A percentile compares a stretch with the other conserved stretches of the same genome.
Conservation (phyloP, 2,797 vertebrate species). For the Crenichthys baileyi region DNA sequence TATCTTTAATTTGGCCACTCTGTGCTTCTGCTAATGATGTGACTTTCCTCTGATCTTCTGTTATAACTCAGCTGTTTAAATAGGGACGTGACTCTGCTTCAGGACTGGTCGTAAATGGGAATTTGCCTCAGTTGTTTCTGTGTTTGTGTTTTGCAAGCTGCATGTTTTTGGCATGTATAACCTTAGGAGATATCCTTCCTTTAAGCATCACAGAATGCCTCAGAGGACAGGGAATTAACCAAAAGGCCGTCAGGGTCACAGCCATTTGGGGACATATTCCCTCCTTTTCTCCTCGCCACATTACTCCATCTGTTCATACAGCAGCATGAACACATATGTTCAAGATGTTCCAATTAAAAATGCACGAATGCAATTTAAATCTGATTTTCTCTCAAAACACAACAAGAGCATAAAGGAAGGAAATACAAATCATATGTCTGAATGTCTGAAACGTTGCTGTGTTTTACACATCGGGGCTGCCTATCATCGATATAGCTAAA, state of each 20-base stretch:
- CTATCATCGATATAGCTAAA: neutral
- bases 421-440: no score
- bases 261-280: constrained; percentile 44
- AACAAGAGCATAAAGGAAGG: neutral
- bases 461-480: neutral
- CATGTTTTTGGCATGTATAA: constrained; percentile 59
- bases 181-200: constrained; percentile 69
- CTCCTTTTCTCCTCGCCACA: constrained; percentile 14
- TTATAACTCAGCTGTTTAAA: constrained; percentile 48
- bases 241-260: constrained; percentile 69
- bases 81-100: constrained; percentile 58
- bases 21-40: constrained; percentile 15
- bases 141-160: constrained; percentile 14
- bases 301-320: constrained; percentile 39
- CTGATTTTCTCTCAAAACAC: neutral
- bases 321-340: constrained; percentile 9
- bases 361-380: constrained; percentile 4
- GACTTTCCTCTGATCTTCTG: constrained; percentile 46
- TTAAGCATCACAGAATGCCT: constrained; percentile 64
- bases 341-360: constrained; percentile 35
- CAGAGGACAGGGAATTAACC: constrained; percentile 60
- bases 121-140: constrained; percentile 27
- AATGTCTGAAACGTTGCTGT: no score
- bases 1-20: constrained; percentile 3
- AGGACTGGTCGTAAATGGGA: constrained; percentile 48